phyloP scores from a whole-genome alignment of 1,140 invertebrate species.

The Drosophila eugracilis region DNA sequence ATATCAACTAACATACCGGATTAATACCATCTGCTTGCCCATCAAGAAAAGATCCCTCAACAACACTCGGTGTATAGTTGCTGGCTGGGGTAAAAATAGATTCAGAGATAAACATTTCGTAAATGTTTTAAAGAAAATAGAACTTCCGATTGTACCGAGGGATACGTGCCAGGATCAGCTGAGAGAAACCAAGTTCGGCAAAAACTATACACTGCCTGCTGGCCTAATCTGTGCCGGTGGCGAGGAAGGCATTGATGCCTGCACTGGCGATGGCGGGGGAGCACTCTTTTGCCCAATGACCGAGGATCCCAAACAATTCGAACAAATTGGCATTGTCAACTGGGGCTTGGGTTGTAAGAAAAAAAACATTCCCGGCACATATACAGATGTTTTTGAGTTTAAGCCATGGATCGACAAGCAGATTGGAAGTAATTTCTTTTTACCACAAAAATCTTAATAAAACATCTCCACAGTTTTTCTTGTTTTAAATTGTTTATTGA shows the following conservation, averaged over 20 bases:
- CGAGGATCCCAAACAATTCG: slow-evolving; percentile 85
- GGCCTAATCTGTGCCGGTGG: slow-evolving; percentile 87
- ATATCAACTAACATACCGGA: neutral
- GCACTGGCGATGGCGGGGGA: slow-evolving; percentile 90
- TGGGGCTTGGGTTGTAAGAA: slow-evolving; percentile 87
- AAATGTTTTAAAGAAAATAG: neutral
- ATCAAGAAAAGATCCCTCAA: neutral
- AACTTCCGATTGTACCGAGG: neutral
- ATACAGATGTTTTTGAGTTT: neutral
- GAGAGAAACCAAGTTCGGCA: slow-evolving; percentile 83
- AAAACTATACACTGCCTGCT: slow-evolving; percentile 84
- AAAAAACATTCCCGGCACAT: neutral
- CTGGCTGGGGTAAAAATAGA: slow-evolving; percentile 1
- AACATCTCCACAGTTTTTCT: too few relatives aligned
- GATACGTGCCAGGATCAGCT: slow-evolving; percentile 68
- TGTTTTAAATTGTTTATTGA: neutral
- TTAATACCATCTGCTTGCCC: slow-evolving; percentile 3
- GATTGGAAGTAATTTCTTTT: too few relatives aligned
- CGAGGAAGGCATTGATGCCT: slow-evolving; percentile 89
- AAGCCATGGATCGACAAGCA: neutral
- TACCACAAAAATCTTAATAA: too few relatives aligned
- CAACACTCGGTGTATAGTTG: neutral
- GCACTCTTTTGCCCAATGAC: slow-evolving; percentile 88
- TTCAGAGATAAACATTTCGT: neutral
- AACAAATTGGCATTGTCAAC: slow-evolving; percentile 88